phyloP scores from a whole-genome alignment of 2,797 vertebrate genomes.

The Hypotaenidia philippensis region DNA sequence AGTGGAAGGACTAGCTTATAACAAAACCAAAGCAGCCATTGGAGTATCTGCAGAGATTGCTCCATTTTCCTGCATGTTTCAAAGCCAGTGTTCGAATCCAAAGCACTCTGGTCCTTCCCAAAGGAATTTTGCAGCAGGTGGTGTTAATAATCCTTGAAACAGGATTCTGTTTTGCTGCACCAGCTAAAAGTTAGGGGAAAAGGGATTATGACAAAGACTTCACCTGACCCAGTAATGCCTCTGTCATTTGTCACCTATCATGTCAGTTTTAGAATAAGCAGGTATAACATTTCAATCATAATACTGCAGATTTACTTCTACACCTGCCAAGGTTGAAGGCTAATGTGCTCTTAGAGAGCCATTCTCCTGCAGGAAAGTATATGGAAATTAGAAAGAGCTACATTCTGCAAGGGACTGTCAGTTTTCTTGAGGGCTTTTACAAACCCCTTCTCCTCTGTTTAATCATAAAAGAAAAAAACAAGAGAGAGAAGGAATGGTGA shows the following conservation, averaged over 20 bases:
- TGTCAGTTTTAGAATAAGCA: constrained; percentile 71
- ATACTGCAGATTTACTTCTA: constrained; percentile 67
- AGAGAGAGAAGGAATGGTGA: constrained; percentile 4
- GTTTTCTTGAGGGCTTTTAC: constrained; percentile 79
- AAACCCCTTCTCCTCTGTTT: constrained; percentile 28
- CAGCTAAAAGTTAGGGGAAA: constrained; percentile 65
- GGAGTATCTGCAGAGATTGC: background rate
- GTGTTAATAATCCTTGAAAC: constrained; percentile 69
- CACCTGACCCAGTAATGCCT: constrained; percentile 70
- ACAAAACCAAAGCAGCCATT: background rate
- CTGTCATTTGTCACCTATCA: constrained; percentile 76
- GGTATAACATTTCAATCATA: constrained; percentile 74
- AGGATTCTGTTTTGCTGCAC: constrained; percentile 68
- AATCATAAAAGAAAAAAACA: background rate
- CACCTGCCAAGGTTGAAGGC: constrained; percentile 69
- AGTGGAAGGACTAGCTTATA: background rate
- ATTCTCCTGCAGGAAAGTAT: constrained; percentile 80
- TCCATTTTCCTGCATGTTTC: background rate
- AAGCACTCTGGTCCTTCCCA: constrained; percentile 18
- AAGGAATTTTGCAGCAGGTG: constrained; percentile 59
- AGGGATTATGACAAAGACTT: constrained; percentile 72
- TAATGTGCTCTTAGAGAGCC: constrained; percentile 61
- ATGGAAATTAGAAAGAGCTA: constrained; percentile 76
- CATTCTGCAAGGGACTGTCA: constrained; percentile 74
- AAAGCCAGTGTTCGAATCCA: background rate